phyloP scores from a whole-genome alignment of 2,797 vertebrate species.

The Aplochiton taeniatus region DNA sequence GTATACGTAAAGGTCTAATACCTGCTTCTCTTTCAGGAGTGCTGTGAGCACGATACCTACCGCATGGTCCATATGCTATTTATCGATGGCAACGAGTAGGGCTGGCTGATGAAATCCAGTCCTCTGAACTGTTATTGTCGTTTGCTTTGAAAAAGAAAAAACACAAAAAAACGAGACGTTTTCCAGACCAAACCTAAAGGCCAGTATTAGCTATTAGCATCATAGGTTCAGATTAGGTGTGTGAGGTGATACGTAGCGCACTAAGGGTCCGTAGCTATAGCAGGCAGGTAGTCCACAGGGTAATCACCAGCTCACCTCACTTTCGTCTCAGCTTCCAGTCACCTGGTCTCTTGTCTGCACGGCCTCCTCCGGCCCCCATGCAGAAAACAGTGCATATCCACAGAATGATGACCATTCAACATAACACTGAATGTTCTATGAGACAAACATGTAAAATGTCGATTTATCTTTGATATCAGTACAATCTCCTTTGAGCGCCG shows the following conservation, averaged over 20 bases:
- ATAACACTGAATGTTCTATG: conserved; percentile 58
- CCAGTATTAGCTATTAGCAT: no score
- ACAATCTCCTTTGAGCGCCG: conserved; percentile 33
- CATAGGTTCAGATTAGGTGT: conserved; percentile 37
- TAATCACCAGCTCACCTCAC: conserved; percentile 43
- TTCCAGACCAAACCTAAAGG: conserved; percentile 27
- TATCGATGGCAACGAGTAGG: conserved; percentile 35
- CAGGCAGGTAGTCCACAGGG: conserved; percentile 29
- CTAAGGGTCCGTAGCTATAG: conserved; percentile 32
- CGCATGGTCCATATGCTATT: conserved; percentile 40
- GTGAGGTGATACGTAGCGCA: conserved; percentile 33
- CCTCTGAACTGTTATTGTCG: neutral
- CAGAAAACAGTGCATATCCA: conserved; percentile 40
- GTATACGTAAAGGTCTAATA: conserved; percentile 37
- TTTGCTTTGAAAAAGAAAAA: no score
- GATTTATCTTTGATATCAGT: conserved; percentile 43
- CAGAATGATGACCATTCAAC: conserved; percentile 42
- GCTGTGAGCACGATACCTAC: conserved; percentile 33
- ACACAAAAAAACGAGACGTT: conserved; percentile 13
- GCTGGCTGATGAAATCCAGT: conserved; percentile 30
- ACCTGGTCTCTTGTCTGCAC: conserved; percentile 44
- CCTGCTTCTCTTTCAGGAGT: conserved; percentile 39
- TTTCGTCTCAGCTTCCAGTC: conserved; percentile 26
- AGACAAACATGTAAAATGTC: conserved; percentile 44
- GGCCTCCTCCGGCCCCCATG: neutral